Conservation (phyloP, 1,140 invertebrate genomes). For the Idris sp. region DNA sequence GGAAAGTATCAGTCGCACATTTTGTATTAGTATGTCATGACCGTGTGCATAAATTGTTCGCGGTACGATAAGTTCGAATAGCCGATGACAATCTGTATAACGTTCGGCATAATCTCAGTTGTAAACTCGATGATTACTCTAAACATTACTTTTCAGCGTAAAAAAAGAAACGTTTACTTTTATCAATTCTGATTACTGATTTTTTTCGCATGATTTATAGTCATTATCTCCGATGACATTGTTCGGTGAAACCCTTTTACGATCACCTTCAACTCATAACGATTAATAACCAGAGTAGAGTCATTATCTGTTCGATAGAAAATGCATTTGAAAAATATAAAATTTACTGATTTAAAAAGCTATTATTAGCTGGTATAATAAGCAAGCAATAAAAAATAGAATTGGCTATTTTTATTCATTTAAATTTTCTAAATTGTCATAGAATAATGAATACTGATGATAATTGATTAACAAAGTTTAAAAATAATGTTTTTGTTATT, state of each 20-base stretch:
- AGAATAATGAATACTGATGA: no score
- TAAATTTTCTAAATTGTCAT: no score
- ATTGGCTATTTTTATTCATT: no score
- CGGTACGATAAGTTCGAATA: conserved; percentile 16
- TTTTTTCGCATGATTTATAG: no score
- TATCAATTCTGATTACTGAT: conserved; percentile 16
- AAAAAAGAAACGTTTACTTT: no score
- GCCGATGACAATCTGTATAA: conserved; percentile 17
- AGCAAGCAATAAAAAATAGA: no score
- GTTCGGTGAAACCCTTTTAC: conserved; percentile 26
- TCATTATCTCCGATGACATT: conserved; percentile 30
- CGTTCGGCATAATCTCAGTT: not conserved
- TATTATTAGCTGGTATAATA: conserved; percentile 7
- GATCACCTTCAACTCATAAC: conserved; percentile 19
- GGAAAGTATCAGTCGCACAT: conserved; percentile 21
- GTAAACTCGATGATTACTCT: conserved; percentile 10
- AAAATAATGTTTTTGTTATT: no score
- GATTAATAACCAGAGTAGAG: conserved; percentile 18
- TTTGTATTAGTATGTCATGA: conserved; percentile 18
- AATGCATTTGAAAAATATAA: no score
- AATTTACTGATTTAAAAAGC: no score
- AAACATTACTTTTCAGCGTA: no score
- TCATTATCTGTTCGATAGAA: conserved; percentile 20
- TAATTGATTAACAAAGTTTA: no score
- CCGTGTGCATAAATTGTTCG: conserved; percentile 6